Percentiles rank a stretch among this genome's conserved stretches.
Evolutionary conservation across 2,113 vertebrate species (phyloP).

Genomic region (Archocentrus centrarchus): DNA sequence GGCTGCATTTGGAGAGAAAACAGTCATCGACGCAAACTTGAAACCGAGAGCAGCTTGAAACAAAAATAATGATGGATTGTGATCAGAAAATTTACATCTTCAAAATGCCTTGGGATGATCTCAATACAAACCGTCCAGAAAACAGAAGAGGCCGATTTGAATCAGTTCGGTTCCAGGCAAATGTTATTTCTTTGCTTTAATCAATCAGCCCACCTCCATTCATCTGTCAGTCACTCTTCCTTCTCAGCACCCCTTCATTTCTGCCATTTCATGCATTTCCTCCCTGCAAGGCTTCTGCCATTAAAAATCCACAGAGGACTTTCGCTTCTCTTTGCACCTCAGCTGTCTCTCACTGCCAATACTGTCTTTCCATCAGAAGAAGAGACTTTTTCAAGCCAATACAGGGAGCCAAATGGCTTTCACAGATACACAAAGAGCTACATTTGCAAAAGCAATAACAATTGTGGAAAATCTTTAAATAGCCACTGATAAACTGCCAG

Average conservation of each 20-base stretch:
- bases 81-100: not conserved
- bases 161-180: not conserved
- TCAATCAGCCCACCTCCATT: not conserved
- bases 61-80: not conserved
- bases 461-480: constrained; percentile 1
- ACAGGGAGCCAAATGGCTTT: constrained; percentile 18
- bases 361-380: constrained; percentile 21
- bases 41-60: not conserved
- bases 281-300: not conserved
- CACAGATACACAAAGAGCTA: not conserved
- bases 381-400: not conserved
- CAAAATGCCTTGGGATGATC: not conserved
- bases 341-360: constrained; percentile 7
- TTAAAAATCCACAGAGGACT: constrained; percentile 11
- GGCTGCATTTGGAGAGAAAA: not conserved
- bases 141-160: not conserved
- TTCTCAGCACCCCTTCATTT: not conserved
- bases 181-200: not conserved
- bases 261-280: constrained; percentile 14
- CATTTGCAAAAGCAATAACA: not conserved
- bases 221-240: constrained; percentile 12
- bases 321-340: not conserved
- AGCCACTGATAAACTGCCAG: not conserved
- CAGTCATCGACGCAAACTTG: not conserved
- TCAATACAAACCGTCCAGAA: not conserved